phyloP scores from a whole-genome alignment of 2,888 invertebrate genomes.

The Drosophila pseudotakahashii region DNA sequence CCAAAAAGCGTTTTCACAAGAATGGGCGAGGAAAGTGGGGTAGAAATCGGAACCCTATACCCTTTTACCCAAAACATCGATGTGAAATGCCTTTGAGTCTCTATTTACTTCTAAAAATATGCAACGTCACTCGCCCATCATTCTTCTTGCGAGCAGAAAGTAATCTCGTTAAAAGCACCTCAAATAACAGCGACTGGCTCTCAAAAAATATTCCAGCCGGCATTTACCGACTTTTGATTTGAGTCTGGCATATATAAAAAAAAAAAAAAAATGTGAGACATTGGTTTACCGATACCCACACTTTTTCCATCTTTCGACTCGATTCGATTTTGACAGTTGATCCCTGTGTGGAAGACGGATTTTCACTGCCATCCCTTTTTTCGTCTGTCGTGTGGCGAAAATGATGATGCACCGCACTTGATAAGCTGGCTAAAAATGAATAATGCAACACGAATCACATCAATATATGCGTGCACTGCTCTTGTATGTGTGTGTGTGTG shows the following conservation, averaged over 20 bases:
- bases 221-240: slow-evolving; percentile 20
- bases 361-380: background rate
- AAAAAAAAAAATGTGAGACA: background rate
- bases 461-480: slow-evolving; percentile 3
- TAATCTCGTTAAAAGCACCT: slow-evolving; percentile 75
- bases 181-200: slow-evolving; percentile 50
- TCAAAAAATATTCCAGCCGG: background rate
- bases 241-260: background rate
- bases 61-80: background rate
- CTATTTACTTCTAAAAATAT: slow-evolving; percentile 55
- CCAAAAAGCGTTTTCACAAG: background rate
- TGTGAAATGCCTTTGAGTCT: slow-evolving; percentile 4
- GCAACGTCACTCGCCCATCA: slow-evolving; percentile 70
- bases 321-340: slow-evolving; percentile 14
- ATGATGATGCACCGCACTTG: slow-evolving; percentile 24
- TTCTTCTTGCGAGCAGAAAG: slow-evolving; percentile 55
- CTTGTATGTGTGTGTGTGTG: background rate
- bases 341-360: slow-evolving; percentile 35
- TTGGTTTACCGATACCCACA: background rate
- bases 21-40: too few species aligned
- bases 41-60: background rate
- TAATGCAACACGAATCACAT: slow-evolving; percentile 18
- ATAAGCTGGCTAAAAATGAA: slow-evolving; percentile 27
- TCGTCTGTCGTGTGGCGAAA: background rate
- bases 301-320: background rate